A percentile compares a stretch with the other conserved stretches of the same genome.
These are phyloP conservation scores for Chaetodon auriga DNA, from an alignment of 2,113 vertebrate genomes.

Conservation along the genomic window DNA sequence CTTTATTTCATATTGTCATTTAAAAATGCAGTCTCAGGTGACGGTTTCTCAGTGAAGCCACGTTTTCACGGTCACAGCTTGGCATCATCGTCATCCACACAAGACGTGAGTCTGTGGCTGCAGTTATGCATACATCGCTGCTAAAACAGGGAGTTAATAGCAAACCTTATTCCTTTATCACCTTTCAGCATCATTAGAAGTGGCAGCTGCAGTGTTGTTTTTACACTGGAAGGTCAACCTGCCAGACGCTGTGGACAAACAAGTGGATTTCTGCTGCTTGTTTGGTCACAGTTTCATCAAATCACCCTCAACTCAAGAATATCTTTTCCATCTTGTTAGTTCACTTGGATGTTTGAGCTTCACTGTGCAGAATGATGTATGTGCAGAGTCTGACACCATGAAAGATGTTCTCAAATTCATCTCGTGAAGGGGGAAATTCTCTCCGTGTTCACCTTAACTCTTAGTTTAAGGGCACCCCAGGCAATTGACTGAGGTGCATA, in stretches of 20 bases:
- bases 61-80: too few relatives aligned
- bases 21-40: too few relatives aligned
- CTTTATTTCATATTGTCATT: too few relatives aligned
- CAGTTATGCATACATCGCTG: not conserved
- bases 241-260: not conserved
- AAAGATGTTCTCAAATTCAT: not conserved
- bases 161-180: not conserved
- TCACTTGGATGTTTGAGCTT: not conserved
- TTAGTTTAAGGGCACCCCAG: not conserved
- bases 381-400: not conserved
- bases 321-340: not conserved
- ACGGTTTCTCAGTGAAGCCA: too few relatives aligned
- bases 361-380: not conserved
- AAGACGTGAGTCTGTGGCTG: not conserved
- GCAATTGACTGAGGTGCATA: not conserved
- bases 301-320: not conserved
- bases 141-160: too few relatives aligned
- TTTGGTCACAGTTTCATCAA: not conserved
- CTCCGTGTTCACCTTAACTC: not conserved
- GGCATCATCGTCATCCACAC: too few relatives aligned
- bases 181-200: not conserved
- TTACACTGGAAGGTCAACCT: not conserved
- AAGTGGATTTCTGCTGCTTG: not conserved
- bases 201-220: not conserved
- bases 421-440: not conserved